Evolutionary conservation across 2,797 vertebrate genomes (phyloP).

Genomic region (Epinephelus awoara): DNA sequence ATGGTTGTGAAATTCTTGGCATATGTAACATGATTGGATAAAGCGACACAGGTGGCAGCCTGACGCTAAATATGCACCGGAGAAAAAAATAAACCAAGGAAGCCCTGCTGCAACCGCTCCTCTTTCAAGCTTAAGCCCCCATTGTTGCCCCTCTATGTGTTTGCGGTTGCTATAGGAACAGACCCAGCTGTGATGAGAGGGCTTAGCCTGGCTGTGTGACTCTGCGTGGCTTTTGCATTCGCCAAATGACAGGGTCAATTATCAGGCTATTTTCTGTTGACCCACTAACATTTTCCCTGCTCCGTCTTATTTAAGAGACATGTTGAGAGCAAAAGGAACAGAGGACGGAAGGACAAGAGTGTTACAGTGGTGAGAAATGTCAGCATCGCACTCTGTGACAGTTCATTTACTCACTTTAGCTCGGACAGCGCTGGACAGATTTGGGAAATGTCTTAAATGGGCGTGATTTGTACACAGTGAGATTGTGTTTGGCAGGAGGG

Average conservation of each 20-base stretch:
- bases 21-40: constrained; percentile 69
- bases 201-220: constrained; percentile 64
- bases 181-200: constrained; percentile 53
- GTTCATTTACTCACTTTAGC: constrained; percentile 21
- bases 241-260: constrained; percentile 77
- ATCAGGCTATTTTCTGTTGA: constrained; percentile 81
- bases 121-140: constrained; percentile 41
- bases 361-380: constrained; percentile 30
- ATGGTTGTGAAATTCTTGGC: constrained; percentile 73
- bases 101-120: constrained; percentile 12
- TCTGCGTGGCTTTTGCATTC: constrained; percentile 55
- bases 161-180: constrained; percentile 70
- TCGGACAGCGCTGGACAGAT: not conserved
- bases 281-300: constrained; percentile 60
- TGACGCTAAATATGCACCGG: constrained; percentile 61
- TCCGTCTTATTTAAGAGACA: constrained; percentile 59
- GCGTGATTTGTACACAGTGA: constrained; percentile 16
- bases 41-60: constrained; percentile 71
- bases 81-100: constrained; percentile 24
- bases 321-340: constrained; percentile 24
- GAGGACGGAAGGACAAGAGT: constrained; percentile 17
- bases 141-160: constrained; percentile 76
- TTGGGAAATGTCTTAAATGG: constrained; percentile 36
- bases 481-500: constrained; percentile 37
- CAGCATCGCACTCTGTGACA: not conserved